Evolutionary conservation across 1,140 invertebrate genomes (phyloP), one percentile per base, ranked within the genome.

Genomic region (Venturia canescens): DNA sequence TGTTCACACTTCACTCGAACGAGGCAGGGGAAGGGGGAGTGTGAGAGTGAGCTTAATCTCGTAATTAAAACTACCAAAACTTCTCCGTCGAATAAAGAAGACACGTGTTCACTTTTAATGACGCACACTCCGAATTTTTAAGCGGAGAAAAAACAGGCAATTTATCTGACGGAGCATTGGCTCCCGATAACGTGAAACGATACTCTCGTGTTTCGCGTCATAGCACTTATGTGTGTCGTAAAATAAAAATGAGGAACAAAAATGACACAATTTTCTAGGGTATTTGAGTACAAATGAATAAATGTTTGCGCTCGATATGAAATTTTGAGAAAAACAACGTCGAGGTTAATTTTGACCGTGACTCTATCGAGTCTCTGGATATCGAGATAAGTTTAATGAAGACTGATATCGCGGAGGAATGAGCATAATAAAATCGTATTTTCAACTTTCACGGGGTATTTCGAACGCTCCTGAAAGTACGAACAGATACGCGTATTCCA

Each of bases 151-250:
- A 80, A 60, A 71, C 18, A 1, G 48, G 16, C 23, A 53, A 80
- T 81, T 83, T 83, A 84, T 84, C 83, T 85, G 23, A 79, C 38
- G 16, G 18, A 48, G 69, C 21, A 78, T 44, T 79, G 27, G 13
- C 31, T 15, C 70, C 57, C 57, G 50, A 57, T 53, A 27, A 50
- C 23, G 27, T 18, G 34, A 5, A 53, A 53, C 71, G 66, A 80
- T 76, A 78, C 23, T 82, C 70, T 70, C 69, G 31, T 84, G 83
- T 84, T 83, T 79, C 53, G 18, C 50, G 79, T 80, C 84, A 85
- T 84, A 84, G 78, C 85, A 85, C 83, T 63, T 23, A 63, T 1
- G 1, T 21, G 27, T 29, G 21, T 16, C 1, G 50, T 27, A 4
- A 53, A 23, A 16, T 44, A 38, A 71, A 38, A 78, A 48, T n/a